Evolutionary conservation across 1,140 invertebrate species (phyloP), one percentile per base, ranked within the genome.

Genomic region (Scaptomyza graminum): DNA sequence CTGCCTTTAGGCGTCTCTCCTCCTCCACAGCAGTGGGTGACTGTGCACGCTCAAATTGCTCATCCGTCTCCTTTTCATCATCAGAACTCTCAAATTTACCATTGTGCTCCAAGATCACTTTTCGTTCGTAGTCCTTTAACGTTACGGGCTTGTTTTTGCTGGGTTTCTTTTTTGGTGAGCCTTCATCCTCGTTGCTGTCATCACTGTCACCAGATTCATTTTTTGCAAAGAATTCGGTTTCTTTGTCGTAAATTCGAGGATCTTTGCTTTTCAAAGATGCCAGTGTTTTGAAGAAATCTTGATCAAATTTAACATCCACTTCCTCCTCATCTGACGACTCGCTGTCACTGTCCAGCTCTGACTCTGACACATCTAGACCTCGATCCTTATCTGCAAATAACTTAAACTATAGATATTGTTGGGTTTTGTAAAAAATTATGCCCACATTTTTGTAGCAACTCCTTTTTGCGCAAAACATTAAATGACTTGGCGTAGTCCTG

Each of bases 261-360:
- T 98, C 96, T 91, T 96, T 97, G 31, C 94, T 96, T 91, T 98
- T 99, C 5, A 99, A 91, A 62, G 94, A 95, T 1, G 97, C 94
- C 0, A 98, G 92, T 0, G 97, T 96, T 92, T 96, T 96, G 5
- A 97, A 95, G 92, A 98, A 99, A 55, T 96, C 94, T 82, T 95
- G 95, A 84, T 99, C 97, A 43, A 97, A 93, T 73, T 95, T 93
- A 72, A 94, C 91, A 64, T 93, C 93, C 25, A 94, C 81, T 78
- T 93, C 93, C 89, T 94, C 93, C 72, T 95, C 94, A 71, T 95
- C 94, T 5, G 80, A 79, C 3, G 93, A 93, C 46, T 91, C 92
- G 64, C 92, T 93, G 1, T 90, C 91, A 67, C 66, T 93, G 18
- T 93, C 92, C 60, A 85, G 47, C 28, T 93, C 92, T 34, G 85